These are phyloP conservation scores for Sebastes trivittatus DNA, from an alignment of 2,797 vertebrate species.

Conservation along the genomic window DNA sequence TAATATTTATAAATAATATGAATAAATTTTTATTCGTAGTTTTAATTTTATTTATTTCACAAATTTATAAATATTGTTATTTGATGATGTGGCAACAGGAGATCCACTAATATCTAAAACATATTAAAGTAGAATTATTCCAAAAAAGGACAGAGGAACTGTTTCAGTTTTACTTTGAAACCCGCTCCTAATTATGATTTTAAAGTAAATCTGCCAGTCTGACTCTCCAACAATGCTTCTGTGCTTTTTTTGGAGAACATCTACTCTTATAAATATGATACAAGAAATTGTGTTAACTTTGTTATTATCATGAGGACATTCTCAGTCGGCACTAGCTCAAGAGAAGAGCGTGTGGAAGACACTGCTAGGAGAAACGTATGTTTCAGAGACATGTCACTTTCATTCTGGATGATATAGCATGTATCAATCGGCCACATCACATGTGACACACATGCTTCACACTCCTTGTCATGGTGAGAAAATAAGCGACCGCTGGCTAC, in stretches of 20 bases:
- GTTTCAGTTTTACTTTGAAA: too few relatives aligned
- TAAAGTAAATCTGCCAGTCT: background rate
- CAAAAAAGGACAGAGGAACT: background rate
- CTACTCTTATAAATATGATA: background rate
- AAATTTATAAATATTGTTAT: too few relatives aligned
- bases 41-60: too few relatives aligned
- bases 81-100: too few relatives aligned
- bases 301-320: background rate
- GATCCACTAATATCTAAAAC: too few relatives aligned
- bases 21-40: too few relatives aligned
- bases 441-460: slow-evolving; percentile 12
- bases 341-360: background rate
- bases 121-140: too few relatives aligned
- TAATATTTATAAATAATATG: too few relatives aligned
- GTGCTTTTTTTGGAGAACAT: background rate
- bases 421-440: background rate
- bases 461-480: slow-evolving; percentile 40
- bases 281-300: background rate
- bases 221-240: background rate
- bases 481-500: slow-evolving; percentile 34
- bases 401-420: background rate
- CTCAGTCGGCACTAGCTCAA: background rate
- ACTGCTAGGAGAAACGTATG: background rate
- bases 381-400: background rate
- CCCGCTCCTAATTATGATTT: too few relatives aligned